Base-by-base conservation (phyloP, 2,797 vertebrate genomes). In the Pterois miles region DNA sequence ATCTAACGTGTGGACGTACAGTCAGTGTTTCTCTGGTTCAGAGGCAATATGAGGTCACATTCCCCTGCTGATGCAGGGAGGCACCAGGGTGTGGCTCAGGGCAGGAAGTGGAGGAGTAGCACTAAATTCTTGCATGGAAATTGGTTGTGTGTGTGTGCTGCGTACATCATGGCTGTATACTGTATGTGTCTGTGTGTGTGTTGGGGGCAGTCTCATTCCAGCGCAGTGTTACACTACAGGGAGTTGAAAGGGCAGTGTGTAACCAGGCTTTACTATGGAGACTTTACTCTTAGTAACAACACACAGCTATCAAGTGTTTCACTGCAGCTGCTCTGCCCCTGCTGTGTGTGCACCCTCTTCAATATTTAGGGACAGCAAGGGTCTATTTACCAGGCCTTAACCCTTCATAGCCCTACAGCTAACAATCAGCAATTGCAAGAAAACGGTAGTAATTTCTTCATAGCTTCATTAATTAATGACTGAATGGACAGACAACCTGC, bases 31-130 rank as follows among this genome's bases (percentile, higher is more conserved):
- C 16, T 81, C 65, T 91, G 80, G 66, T 67, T 85, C 31, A 80
- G 76, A 94, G 86, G 88, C 69, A 80, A 90, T 86, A 69, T 93
- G 89, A 95, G 93, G 93, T 93, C 92, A 92, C 91, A 91, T 92
- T 94, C 86, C 84, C 84, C 65, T 86, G 60, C 50, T 81, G 76
- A 76, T 85, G 83, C 65, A 76, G 78, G 78, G 88, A 93, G 89
- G 84, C 77, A 88, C 75, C 78, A 75, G 85, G 92, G 92, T 2
- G 88, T 91, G 91, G 86, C 78, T 82, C 77, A 53, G 62, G 65
- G 64, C 78, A 95, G 92, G 91, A 93, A 93, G 89, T 93, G 85
- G 80, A 92, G 81, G 71, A 88, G 82, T 85, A 62, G 74, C 43
- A 83, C 70, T 68, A 89, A 82, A 92, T 84, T 90, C 60, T 67